Percentiles rank a stretch among this genome's conserved stretches.
Evolutionary conservation across 1,140 invertebrate species (phyloP).

Genomic region (Wasmannia auropunctata): DNA sequence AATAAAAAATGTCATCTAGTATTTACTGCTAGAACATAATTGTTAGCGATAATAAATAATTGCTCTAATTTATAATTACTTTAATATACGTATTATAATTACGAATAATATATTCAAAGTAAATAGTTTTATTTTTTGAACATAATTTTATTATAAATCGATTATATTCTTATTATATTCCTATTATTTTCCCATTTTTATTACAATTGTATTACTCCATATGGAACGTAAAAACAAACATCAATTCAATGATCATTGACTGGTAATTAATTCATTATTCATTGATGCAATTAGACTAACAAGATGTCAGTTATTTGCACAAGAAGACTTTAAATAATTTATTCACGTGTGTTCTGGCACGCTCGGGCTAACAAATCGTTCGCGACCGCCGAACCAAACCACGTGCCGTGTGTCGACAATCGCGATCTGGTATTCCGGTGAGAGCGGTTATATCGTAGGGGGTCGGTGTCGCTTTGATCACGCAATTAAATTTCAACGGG

Average conservation of each 20-base stretch:
- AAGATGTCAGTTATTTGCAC: background rate
- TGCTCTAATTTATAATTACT: background rate
- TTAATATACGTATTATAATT: background rate
- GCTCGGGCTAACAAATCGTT: constrained; percentile 35
- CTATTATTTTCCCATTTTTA: background rate
- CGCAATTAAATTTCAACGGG: constrained; percentile 71
- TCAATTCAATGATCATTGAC: background rate
- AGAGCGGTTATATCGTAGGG: background rate
- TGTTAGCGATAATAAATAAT: background rate
- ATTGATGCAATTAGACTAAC: background rate
- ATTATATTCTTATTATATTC: background rate
- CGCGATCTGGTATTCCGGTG: constrained; percentile 18
- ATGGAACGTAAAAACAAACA: background rate
- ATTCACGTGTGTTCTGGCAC: background rate
- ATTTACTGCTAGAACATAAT: background rate
- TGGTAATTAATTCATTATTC: background rate
- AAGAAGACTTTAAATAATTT: constrained; percentile 36
- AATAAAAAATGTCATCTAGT: background rate
- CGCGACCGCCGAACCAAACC: constrained; percentile 7
- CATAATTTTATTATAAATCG: background rate
- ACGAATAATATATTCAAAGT: background rate
- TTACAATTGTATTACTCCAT: background rate
- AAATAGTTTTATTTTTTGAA: background rate
- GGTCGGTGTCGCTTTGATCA: constrained; percentile 57
- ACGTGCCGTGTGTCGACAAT: constrained; percentile 6